phyloP scores from a whole-genome alignment of 1,140 invertebrate species.

The Drosophila ercepeae region DNA sequence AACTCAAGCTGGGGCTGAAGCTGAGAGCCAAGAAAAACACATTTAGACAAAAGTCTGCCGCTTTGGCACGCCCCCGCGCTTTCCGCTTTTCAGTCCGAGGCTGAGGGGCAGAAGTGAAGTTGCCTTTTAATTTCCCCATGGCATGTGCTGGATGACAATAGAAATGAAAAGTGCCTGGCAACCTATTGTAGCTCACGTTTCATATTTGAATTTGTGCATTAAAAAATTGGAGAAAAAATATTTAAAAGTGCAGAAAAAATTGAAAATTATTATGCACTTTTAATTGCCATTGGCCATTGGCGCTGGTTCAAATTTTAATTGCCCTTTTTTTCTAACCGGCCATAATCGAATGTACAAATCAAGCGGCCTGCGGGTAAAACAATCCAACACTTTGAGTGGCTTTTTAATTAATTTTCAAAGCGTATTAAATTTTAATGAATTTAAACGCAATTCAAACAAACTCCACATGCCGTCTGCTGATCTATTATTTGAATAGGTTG shows the following conservation, averaged over 20 bases:
- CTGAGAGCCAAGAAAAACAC: constrained; percentile 42
- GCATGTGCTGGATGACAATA: constrained; percentile 44
- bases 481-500: constrained; percentile 26
- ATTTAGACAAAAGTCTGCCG: constrained; percentile 49
- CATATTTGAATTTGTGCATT: constrained; percentile 24
- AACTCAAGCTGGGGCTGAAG: constrained; percentile 2
- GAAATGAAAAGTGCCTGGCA: constrained; percentile 45
- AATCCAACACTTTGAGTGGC: constrained; percentile 50
- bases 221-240: background rate
- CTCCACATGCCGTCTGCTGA: constrained; percentile 17
- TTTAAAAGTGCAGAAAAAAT: background rate
- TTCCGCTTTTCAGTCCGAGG: constrained; percentile 15
- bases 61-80: constrained; percentile 13
- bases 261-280: constrained; percentile 29
- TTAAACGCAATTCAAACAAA: constrained; percentile 61
- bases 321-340: constrained; percentile 59
- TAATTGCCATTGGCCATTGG: constrained; percentile 42
- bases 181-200: constrained; percentile 21
- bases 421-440: constrained; percentile 64
- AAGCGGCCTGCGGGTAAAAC: constrained; percentile 11
- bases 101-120: constrained; percentile 12
- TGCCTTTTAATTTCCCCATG: constrained; percentile 63
- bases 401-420: constrained; percentile 65
- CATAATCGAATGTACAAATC: constrained; percentile 62
- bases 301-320: constrained; percentile 36